Percentiles rank a stretch among this genome's conserved stretches.
phyloP scores from a whole-genome alignment of 2,113 vertebrate species.

The Crotophaga sulcirostris region DNA sequence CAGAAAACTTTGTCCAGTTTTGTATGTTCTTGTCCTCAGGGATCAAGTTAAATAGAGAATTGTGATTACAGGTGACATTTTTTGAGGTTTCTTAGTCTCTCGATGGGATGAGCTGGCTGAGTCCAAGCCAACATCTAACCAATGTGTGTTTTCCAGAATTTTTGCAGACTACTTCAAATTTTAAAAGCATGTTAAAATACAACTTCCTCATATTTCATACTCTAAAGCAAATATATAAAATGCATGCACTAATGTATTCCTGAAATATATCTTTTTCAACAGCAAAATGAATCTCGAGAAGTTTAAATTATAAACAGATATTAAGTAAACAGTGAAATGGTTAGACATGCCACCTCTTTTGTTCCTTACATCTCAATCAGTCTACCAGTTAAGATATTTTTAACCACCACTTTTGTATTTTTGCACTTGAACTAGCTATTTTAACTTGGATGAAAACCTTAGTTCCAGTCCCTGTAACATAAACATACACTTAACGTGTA shows the following conservation, averaged over 20 bases:
- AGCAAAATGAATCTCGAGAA: neutral
- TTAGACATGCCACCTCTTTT: neutral
- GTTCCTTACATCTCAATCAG: neutral
- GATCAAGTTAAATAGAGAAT: neutral
- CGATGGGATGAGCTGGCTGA: neutral
- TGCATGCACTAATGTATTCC: neutral
- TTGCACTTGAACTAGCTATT: neutral
- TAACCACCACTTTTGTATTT: neutral
- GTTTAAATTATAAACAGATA: neutral
- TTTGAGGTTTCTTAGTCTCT: neutral
- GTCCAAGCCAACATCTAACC: neutral
- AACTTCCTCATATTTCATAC: neutral
- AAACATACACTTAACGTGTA: neutral
- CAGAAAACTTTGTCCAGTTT: neutral
- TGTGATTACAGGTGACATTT: neutral
- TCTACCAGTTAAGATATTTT: neutral
- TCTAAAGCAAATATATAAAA: neutral
- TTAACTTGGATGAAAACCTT: neutral
- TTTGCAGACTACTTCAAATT: neutral
- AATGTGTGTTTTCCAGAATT: accelerated
- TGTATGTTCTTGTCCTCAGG: neutral
- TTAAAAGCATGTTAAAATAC: neutral
- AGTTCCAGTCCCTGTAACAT: neutral
- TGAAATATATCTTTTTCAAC: neutral
- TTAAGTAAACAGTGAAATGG: neutral